Conservation (phyloP, 2,113 vertebrate genomes). For the Petromus typicus region DNA sequence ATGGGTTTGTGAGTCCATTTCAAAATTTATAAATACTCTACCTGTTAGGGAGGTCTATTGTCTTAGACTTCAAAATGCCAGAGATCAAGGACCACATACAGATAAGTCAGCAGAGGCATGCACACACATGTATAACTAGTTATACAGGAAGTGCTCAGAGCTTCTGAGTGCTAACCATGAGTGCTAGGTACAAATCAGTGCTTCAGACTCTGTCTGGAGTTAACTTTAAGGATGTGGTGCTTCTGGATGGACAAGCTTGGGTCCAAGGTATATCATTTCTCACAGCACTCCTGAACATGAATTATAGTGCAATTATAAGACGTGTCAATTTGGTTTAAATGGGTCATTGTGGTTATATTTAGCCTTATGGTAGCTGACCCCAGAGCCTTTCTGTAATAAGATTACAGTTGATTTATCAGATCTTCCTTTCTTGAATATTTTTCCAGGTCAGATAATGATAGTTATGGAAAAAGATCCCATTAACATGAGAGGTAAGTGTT, state of each 20-base stretch:
- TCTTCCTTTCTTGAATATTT: conserved; percentile 62
- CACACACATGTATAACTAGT: neutral
- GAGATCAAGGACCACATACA: neutral
- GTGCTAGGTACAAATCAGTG: neutral
- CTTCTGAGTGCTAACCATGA: neutral
- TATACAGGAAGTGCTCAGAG: neutral
- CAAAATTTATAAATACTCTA: neutral
- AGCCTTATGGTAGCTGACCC: conserved; percentile 62
- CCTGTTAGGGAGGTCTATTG: neutral
- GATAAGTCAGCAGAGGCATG: neutral
- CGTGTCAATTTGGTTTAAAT: conserved; percentile 74
- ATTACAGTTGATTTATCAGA: conserved; percentile 75
- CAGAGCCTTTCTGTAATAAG: conserved; percentile 72
- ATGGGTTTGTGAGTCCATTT: neutral
- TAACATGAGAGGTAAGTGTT: conserved; percentile 46
- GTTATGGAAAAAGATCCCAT: conserved; percentile 52
- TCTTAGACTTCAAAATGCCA: conserved; percentile 30
- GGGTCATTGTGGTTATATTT: conserved; percentile 78
- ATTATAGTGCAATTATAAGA: conserved; percentile 76
- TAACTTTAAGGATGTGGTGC: conserved; percentile 63
- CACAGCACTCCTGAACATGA: conserved; percentile 46
- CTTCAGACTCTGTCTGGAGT: neutral
- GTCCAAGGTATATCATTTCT: conserved; percentile 61
- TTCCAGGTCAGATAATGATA: conserved; percentile 67
- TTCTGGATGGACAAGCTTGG: conserved; percentile 62